Base-by-base conservation (phyloP, 2,797 vertebrate species). In the Notamacropus eugenii region DNA sequence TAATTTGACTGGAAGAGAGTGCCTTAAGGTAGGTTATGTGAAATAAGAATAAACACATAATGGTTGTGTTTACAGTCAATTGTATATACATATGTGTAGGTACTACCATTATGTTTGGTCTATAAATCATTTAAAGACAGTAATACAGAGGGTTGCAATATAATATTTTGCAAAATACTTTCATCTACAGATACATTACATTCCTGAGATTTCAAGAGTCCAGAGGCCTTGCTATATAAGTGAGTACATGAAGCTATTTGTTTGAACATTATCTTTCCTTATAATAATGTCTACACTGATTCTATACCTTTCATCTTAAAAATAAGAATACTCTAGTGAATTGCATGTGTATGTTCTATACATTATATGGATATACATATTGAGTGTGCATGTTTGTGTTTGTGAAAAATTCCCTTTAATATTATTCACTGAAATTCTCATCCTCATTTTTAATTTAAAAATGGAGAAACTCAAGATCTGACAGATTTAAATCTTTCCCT, bases 111-210 rank as follows among this genome's bases (percentile, higher is more conserved):
- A 16, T 82, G 67, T 46, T 10, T 46, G 22, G n/a, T 90, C 95
- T 95, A 54, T 1, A 93, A 95, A 3, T 59, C 90, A 90, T 50
- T 91, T 5, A 90, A 4, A 4, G 56, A 40, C 22, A 92, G 5
- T 55, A 40, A 34, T 52, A 55, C 34, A 92, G 62, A 93, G 74
- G 34, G 1, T 22, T 74, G n/a, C 6, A 14, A 74, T 74, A 24
- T 16, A 40, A 74, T 40, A 96, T 54, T 46, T 28, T 82, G 0
- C n/a, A 90, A 58, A 93, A 57, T 16, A 58, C 12, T 2, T 46
- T 90, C 91, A 87, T 87, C 56, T 90, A 92, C 28, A 95, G 8
- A 54, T 94, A 55, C 1, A 90, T n/a, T 58, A 58, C 50, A 94
- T 50, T 31, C 1, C 67, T 31, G 92, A 55, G 54, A 87, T 90